Conservation (phyloP, 2,797 vertebrate species). For the Eupleurogrammus muticus region DNA sequence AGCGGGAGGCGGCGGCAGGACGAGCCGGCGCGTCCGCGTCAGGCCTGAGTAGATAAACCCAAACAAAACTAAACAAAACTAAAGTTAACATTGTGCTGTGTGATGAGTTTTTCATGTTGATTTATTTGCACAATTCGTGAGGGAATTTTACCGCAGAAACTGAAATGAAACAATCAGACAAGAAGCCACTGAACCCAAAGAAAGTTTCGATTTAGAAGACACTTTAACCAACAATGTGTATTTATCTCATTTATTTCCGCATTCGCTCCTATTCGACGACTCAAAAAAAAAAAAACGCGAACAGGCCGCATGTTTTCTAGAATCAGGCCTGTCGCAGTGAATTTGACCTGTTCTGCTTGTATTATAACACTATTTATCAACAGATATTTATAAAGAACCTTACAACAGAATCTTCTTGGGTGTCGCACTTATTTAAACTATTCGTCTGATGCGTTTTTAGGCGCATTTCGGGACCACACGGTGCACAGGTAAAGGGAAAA, state of each 20-base stretch:
- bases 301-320: constrained; percentile 43
- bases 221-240: constrained; percentile 55
- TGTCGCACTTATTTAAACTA: constrained; percentile 59
- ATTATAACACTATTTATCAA: constrained; percentile 79
- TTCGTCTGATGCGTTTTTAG: not conserved
- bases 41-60: too few relatives aligned
- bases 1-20: too few relatives aligned
- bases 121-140: constrained; percentile 76
- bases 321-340: constrained; percentile 71
- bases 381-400: constrained; percentile 84
- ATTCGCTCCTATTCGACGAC: constrained; percentile 1
- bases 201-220: constrained; percentile 62
- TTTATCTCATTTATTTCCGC: constrained; percentile 46
- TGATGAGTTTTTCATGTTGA: constrained; percentile 56
- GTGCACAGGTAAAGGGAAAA: not conserved
- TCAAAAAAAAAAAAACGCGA: too few relatives aligned
- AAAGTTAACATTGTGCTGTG: constrained; percentile 56
- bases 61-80: too few relatives aligned
- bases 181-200: constrained; percentile 77
- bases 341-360: constrained; percentile 74
- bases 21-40: too few relatives aligned
- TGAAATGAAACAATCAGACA: constrained; percentile 74
- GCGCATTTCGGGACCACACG: not conserved
- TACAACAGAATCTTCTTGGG: constrained; percentile 54
- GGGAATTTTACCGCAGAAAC: constrained; percentile 73